Evolutionary conservation across 2,888 invertebrate genomes (phyloP).

Genomic region (Leptopilina drosophilae): DNA sequence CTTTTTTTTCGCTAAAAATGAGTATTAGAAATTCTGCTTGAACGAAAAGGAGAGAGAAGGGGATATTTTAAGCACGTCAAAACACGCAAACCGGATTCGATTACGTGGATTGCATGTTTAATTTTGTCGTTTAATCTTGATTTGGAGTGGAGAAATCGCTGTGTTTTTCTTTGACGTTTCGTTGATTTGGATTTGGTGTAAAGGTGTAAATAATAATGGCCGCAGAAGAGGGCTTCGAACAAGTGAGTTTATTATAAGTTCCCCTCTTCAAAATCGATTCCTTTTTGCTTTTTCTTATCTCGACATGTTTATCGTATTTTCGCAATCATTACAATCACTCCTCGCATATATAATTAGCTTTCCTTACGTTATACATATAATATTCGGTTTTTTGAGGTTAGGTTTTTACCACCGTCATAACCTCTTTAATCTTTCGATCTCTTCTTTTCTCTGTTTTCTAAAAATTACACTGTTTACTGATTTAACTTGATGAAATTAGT

Average conservation of each 20-base stretch:
- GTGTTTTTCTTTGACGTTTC: slow-evolving; percentile 20
- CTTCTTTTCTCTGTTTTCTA: slow-evolving; percentile 18
- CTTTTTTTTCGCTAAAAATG: not conserved
- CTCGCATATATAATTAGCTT: not conserved
- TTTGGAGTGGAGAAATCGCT: not conserved
- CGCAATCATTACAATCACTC: not conserved
- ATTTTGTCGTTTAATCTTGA: slow-evolving; percentile 37
- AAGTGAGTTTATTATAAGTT: slow-evolving; percentile 57
- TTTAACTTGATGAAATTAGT: slow-evolving; percentile 9
- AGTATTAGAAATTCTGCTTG: slow-evolving; percentile 17
- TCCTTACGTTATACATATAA: not conserved
- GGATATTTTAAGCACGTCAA: slow-evolving; percentile 23
- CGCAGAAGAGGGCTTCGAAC: slow-evolving; percentile 68
- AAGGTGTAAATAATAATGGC: slow-evolving; percentile 56
- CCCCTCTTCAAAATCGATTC: slow-evolving; percentile 22
- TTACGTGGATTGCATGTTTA: slow-evolving; percentile 38
- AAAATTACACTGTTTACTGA: not conserved
- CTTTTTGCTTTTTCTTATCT: not conserved
- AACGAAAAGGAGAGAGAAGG: not conserved
- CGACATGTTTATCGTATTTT: slow-evolving; percentile 9
- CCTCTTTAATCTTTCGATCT: slow-evolving; percentile 1
- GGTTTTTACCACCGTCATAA: not conserved
- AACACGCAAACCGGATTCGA: slow-evolving; percentile 37
- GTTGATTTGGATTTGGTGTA: slow-evolving; percentile 16
- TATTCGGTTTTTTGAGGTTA: slow-evolving; percentile 2